A percentile compares a stretch with the other conserved stretches of the same genome.
Conservation (phyloP, 2,888 invertebrate genomes). For the Anodontia alba region DNA sequence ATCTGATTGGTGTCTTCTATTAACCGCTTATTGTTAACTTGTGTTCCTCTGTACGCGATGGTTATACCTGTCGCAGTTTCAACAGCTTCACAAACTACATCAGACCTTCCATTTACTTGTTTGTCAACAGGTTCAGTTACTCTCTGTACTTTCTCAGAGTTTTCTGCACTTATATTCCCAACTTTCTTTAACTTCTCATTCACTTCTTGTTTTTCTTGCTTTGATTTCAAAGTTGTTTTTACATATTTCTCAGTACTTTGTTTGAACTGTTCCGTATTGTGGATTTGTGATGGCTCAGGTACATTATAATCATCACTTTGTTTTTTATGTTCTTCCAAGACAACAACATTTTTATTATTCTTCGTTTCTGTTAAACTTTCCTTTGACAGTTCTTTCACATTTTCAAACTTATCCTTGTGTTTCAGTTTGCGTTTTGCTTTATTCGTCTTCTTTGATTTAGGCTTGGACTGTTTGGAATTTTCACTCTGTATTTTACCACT, state of each 20-base stretch:
- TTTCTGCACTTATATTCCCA: no score
- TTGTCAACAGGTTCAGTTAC: no score
- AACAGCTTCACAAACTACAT: slow-evolving; percentile 1
- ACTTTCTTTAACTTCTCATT: no score
- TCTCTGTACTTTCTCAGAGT: no score
- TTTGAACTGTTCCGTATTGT: no score
- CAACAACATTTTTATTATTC: no score
- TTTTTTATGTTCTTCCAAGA: not conserved
- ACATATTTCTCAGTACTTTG: no score
- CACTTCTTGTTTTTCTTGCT: no score
- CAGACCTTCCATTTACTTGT: no score
- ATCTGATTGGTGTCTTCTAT: not conserved
- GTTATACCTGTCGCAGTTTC: not conserved
- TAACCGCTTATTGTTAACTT: not conserved
- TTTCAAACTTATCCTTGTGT: not conserved
- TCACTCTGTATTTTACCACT: not conserved
- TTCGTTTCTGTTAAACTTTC: no score
- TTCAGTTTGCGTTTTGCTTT: not conserved
- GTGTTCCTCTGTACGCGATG: not conserved
- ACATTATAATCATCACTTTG: not conserved
- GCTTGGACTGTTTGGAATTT: not conserved
- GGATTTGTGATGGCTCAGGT: no score
- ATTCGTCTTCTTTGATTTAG: not conserved
- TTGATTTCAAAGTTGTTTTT: no score
- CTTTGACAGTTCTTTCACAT: not conserved